phyloP scores from a whole-genome alignment of 2,888 invertebrate genomes.

The Cheilosia scutellata region DNA sequence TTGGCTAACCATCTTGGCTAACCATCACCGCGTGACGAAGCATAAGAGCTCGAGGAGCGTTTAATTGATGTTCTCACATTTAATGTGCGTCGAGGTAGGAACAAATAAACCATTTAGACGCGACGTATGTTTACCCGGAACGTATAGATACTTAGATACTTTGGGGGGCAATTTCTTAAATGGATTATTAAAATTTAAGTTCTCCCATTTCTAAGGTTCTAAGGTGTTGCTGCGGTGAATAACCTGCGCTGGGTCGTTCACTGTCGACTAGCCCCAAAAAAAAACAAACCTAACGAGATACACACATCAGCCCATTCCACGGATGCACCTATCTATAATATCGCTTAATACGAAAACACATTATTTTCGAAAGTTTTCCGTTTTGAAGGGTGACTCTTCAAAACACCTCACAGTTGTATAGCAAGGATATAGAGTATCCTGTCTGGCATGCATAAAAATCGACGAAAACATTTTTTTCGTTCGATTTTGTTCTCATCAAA shows the following conservation, averaged over 20 bases:
- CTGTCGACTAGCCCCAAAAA: neutral
- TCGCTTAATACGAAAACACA: conserved; percentile 53
- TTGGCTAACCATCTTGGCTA: neutral
- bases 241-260: conserved; percentile 48
- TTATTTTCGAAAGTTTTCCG: conserved; percentile 45
- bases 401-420: neutral
- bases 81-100: conserved; percentile 29
- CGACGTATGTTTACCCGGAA: conserved; percentile 34
- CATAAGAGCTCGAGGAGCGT: conserved; percentile 21
- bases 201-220: neutral
- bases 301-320: neutral
- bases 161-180: conserved; percentile 15
- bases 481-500: conserved; percentile 58
- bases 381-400: conserved; percentile 8
- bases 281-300: neutral
- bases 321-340: neutral
- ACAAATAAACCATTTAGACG: conserved; percentile 59
- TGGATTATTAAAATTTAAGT: conserved; percentile 34
- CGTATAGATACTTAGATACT: neutral
- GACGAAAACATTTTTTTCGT: conserved; percentile 31
- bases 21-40: conserved; percentile 29
- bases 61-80: conserved; percentile 67
- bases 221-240: conserved; percentile 20
- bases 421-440: conserved; percentile 23
- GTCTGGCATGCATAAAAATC: conserved; percentile 50